Percentiles rank a stretch among this genome's conserved stretches.
Evolutionary conservation across 2,113 vertebrate species (phyloP).

Genomic region (Pluvialis apricaria): DNA sequence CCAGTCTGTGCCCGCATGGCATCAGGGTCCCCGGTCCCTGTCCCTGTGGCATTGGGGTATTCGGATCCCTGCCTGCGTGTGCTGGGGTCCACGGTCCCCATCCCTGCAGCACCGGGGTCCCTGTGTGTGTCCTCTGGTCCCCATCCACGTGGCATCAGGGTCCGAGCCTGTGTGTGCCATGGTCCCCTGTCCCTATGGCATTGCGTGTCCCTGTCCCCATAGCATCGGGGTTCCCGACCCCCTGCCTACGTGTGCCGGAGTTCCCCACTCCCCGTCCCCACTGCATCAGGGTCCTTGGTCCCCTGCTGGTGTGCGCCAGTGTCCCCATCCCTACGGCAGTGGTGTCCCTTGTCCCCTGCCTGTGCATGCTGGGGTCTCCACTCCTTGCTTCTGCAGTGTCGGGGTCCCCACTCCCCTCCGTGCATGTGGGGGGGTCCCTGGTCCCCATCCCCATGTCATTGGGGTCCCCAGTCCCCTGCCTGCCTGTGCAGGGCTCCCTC

Average conservation of each 20-base stretch:
- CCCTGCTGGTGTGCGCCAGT: fast-evolving
- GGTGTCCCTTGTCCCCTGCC: not conserved
- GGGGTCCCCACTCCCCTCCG: not conserved
- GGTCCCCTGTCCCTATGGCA: not conserved
- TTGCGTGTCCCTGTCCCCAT: not conserved
- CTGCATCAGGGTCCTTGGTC: not conserved
- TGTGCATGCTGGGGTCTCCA: not conserved
- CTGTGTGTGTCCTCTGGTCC: not conserved
- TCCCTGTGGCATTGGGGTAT: not conserved
- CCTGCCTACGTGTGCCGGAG: not conserved
- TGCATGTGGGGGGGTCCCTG: not conserved
- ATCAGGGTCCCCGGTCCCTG: not conserved
- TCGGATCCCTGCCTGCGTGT: fast-evolving
- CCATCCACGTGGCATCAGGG: fast-evolving
- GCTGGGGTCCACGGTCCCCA: too few species aligned
- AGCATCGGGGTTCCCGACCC: fast-evolving
- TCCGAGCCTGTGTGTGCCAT: not conserved
- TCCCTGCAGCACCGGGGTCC: too few species aligned
- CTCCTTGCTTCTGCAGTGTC: fast-evolving
- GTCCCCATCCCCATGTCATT: not conserved
- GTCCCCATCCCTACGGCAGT: not conserved
- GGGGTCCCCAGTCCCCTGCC: not conserved
- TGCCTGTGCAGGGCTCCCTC: not conserved
- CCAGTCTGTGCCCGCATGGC: not conserved
- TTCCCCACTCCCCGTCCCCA: fast-evolving